phyloP scores from a whole-genome alignment of 2,113 vertebrate species.

The Rattus rattus region DNA sequence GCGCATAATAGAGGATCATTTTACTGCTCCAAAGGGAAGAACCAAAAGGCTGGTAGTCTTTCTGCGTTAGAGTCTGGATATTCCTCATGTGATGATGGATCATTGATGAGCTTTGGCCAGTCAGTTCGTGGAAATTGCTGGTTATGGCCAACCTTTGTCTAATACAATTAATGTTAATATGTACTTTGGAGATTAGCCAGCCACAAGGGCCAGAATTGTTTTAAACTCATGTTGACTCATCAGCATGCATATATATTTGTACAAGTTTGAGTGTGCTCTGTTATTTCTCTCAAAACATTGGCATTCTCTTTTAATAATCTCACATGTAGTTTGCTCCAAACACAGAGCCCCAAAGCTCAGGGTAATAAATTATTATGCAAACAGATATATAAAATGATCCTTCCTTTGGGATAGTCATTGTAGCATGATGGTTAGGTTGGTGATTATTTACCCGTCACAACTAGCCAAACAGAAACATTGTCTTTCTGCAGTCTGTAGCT shows the following conservation, averaged over 20 bases:
- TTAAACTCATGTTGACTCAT: constrained; percentile 61
- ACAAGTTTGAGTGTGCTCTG: constrained; percentile 59
- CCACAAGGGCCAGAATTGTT: constrained; percentile 67
- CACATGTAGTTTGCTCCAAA: constrained; percentile 44
- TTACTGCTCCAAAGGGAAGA: constrained; percentile 30
- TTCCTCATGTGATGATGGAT: constrained; percentile 64
- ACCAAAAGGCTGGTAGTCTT: constrained; percentile 49
- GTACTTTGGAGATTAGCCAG: constrained; percentile 69
- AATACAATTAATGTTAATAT: constrained; percentile 76
- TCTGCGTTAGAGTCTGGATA: constrained; percentile 55
- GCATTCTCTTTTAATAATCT: constrained; percentile 62
- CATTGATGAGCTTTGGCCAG: constrained; percentile 67
- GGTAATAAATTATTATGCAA: constrained; percentile 71
- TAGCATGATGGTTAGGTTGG: constrained; percentile 53
- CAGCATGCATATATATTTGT: constrained; percentile 54
- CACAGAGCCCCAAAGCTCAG: constrained; percentile 55
- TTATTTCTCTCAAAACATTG: constrained; percentile 72
- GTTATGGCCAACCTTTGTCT: constrained; percentile 67
- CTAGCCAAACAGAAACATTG: constrained; percentile 50
- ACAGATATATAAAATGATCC: constrained; percentile 66
- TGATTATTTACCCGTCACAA: constrained; percentile 56
- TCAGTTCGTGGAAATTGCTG: constrained; percentile 64
- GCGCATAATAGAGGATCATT: constrained; percentile 18
- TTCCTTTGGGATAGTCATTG: constrained; percentile 64
- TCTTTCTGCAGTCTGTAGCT: constrained; percentile 65